Percentiles rank a stretch among this genome's conserved stretches.
These are phyloP conservation scores for Rutilus rutilus DNA, from an alignment of 2,113 vertebrate species.

Conservation along the genomic window DNA sequence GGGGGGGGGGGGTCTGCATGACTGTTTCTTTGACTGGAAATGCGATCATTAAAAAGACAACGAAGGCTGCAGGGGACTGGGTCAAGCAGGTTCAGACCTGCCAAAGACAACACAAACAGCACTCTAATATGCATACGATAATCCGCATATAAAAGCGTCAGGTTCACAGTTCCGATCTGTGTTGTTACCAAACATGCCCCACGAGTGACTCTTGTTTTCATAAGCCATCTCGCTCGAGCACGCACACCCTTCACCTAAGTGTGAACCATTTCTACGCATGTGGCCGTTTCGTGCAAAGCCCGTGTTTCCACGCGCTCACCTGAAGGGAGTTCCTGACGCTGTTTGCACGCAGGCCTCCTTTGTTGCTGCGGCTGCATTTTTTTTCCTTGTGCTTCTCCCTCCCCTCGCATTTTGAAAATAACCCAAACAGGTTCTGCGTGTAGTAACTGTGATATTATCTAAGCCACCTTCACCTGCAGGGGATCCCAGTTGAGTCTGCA, in stretches of 20 bases:
- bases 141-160: slow-evolving; percentile 42
- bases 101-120: slow-evolving; percentile 60
- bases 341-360: slow-evolving; percentile 74
- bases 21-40: slow-evolving; percentile 23
- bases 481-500: slow-evolving; percentile 80
- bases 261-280: slow-evolving; percentile 51
- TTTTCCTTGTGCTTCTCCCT: slow-evolving; percentile 4
- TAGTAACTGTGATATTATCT: slow-evolving; percentile 86
- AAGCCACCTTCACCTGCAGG: slow-evolving; percentile 79
- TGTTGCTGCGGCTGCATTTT: slow-evolving; percentile 71
- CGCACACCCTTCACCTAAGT: slow-evolving; percentile 39
- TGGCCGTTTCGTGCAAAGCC: slow-evolving; percentile 73
- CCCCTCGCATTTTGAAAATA: slow-evolving; percentile 78
- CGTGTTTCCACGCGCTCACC: slow-evolving; percentile 71
- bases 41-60: slow-evolving; percentile 19
- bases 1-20: slow-evolving; percentile 17
- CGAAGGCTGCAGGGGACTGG: neutral
- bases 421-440: slow-evolving; percentile 82
- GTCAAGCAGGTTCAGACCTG: slow-evolving; percentile 40
- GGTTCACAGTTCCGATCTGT: slow-evolving; percentile 61
- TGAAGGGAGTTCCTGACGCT: slow-evolving; percentile 77
- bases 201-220: slow-evolving; percentile 66
- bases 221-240: slow-evolving; percentile 61
- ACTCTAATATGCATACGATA: slow-evolving; percentile 31
- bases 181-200: slow-evolving; percentile 67